Percentiles rank a stretch among this genome's conserved stretches.
Conservation (phyloP, 2,797 vertebrate genomes). For the Tapirus indicus region DNA sequence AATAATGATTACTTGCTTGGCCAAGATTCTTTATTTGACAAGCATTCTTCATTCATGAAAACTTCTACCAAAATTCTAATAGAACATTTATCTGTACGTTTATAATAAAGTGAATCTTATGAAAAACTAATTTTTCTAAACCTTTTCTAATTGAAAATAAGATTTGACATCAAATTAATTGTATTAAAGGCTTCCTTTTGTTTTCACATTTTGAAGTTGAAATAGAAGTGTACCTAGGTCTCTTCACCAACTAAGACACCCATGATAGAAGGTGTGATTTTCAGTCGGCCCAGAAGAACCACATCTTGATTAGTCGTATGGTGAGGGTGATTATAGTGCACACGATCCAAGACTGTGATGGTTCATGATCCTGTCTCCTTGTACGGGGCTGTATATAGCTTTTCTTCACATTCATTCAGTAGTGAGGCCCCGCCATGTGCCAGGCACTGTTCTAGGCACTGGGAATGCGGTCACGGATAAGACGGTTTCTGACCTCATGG, state of each 20-base stretch:
- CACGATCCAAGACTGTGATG: not conserved
- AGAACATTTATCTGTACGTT: not conserved
- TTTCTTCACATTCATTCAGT: not conserved
- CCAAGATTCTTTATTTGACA: not conserved
- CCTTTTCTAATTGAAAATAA: not conserved
- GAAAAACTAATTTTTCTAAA: not conserved
- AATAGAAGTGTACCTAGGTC: not conserved
- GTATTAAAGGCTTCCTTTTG: not conserved
- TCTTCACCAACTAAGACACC: not conserved
- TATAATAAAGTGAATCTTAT: not conserved
- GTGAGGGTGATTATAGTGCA: too few relatives aligned
- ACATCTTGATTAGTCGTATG: accelerated
- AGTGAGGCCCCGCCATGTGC: not conserved
- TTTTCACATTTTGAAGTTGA: not conserved
- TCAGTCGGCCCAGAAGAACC: accelerated
- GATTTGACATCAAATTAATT: not conserved
- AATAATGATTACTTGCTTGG: not conserved
- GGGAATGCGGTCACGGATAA: too few relatives aligned
- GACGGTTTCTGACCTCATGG: not conserved
- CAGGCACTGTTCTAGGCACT: not conserved
- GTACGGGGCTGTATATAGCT: too few relatives aligned
- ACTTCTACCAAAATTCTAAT: not conserved
- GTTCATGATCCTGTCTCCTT: not conserved
- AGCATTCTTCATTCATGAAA: not conserved
- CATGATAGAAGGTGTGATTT: not conserved